A percentile compares a stretch with the other conserved stretches of the same genome.
phyloP scores from a whole-genome alignment of 2,888 invertebrate genomes.

The Drosophila paranaensis region DNA sequence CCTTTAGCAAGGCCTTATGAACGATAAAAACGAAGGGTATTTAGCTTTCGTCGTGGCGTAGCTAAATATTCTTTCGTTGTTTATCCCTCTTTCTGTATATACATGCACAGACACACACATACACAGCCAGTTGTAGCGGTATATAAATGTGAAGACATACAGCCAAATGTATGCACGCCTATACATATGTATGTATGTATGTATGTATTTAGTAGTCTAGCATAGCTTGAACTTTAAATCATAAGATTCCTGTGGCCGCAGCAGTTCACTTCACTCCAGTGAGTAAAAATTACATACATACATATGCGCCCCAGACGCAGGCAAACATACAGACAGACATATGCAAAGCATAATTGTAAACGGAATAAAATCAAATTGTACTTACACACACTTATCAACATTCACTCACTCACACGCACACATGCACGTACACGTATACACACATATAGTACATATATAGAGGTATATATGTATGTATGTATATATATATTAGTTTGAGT shows the following conservation, averaged over 20 bases:
- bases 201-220: conserved; percentile 1
- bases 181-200: conserved; percentile 20
- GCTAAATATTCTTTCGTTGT: conserved; percentile 1
- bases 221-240: conserved; percentile 13
- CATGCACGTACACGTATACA: neutral
- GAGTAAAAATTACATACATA: conserved; percentile 6
- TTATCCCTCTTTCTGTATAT: conserved; percentile 10
- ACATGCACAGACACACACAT: neutral
- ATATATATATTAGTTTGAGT: conserved; percentile 6
- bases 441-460: neutral
- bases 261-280: conserved; percentile 8
- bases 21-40: neutral
- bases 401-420: conserved; percentile 12
- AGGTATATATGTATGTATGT: neutral
- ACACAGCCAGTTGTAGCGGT: conserved; percentile 3
- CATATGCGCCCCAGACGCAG: neutral
- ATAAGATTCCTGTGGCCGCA: conserved; percentile 1
- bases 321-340: conserved; percentile 1
- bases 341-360: conserved; percentile 10
- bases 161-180: conserved; percentile 8
- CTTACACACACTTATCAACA: conserved; percentile 24
- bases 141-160: conserved; percentile 2
- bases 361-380: conserved; percentile 21
- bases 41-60: neutral
- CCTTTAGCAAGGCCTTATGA: neutral